These are phyloP conservation scores for Gambelia wislizenii DNA, from an alignment of 2,797 vertebrate species.

Conservation along the genomic window DNA sequence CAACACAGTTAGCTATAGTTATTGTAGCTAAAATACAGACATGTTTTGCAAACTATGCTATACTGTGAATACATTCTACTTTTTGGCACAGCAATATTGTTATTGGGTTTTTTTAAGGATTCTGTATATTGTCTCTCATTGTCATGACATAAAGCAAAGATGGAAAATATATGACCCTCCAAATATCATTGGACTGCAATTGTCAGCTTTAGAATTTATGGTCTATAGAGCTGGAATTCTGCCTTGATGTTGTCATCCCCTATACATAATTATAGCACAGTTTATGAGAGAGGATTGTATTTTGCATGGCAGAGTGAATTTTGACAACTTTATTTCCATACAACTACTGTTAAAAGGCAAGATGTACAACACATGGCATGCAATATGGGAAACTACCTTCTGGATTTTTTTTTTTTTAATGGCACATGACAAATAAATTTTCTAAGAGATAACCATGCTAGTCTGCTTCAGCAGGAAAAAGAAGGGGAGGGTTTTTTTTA, in stretches of 20 bases:
- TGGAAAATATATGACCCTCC: no score
- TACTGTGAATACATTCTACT: no score
- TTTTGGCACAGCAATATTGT: neutral
- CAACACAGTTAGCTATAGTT: no score
- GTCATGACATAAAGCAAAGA: neutral
- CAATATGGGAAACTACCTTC: constrained; percentile 10
- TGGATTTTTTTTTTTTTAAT: constrained; percentile 29
- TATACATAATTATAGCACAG: constrained; percentile 19
- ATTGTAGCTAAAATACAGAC: no score
- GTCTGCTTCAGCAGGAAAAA: no score
- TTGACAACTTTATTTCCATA: constrained; percentile 55
- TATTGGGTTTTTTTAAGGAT: neutral
- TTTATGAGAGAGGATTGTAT: constrained; percentile 34
- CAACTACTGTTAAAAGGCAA: constrained; percentile 34
- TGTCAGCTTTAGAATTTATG: neutral
- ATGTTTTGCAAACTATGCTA: no score
- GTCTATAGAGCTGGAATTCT: constrained; percentile 5
- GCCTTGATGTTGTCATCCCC: constrained; percentile 8
- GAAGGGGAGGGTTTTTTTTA: no score
- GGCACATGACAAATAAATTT: neutral
- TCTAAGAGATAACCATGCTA: no score
- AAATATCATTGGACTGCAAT: neutral
- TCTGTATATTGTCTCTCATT: neutral
- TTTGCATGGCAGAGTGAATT: constrained; percentile 45
- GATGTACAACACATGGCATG: constrained; percentile 19